phyloP scores from a whole-genome alignment of 1,140 invertebrate species.

The Steinernema feltiae region DNA sequence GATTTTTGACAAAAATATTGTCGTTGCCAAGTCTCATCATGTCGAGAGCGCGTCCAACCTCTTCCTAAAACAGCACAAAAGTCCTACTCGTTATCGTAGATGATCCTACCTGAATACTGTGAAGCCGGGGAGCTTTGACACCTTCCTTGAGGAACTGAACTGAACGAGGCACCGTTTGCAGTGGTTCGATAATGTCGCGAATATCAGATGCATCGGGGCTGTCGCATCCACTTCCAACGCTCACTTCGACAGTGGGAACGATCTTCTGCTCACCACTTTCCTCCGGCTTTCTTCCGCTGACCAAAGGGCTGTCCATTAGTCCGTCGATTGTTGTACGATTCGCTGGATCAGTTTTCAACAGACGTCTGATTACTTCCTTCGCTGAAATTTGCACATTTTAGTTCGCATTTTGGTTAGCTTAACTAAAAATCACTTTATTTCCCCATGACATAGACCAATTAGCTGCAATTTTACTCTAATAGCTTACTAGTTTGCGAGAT shows the following conservation, averaged over 20 bases:
- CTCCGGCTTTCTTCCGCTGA: slow-evolving; percentile 65
- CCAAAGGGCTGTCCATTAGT: slow-evolving; percentile 80
- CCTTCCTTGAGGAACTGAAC: slow-evolving; percentile 34
- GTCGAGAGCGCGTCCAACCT: slow-evolving; percentile 90
- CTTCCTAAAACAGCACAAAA: slow-evolving; percentile 68
- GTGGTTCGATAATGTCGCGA: slow-evolving; percentile 62
- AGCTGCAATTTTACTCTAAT: not conserved
- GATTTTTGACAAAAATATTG: slow-evolving; percentile 31
- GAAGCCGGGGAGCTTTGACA: slow-evolving; percentile 44
- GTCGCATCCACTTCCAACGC: slow-evolving; percentile 12
- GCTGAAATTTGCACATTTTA: slow-evolving; percentile 61
- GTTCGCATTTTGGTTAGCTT: no score
- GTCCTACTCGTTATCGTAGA: not conserved
- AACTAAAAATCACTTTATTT: no score
- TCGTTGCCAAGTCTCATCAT: slow-evolving; percentile 94
- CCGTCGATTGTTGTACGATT: slow-evolving; percentile 79
- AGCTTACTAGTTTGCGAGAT: slow-evolving; percentile 73
- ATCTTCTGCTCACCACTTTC: slow-evolving; percentile 5
- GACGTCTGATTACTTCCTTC: slow-evolving; percentile 83
- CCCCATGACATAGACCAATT: not conserved
- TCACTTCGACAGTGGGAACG: slow-evolving; percentile 16
- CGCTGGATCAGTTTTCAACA: slow-evolving; percentile 82
- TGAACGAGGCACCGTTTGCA: slow-evolving; percentile 66
- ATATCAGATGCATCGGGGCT: slow-evolving; percentile 23
- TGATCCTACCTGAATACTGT: slow-evolving; percentile 42